Percentiles rank a stretch among this genome's conserved stretches.
phyloP scores from a whole-genome alignment of 2,113 vertebrate genomes.

The Sus scrofa region T2T-Sscrofa CM000814.6:134037501-134038000 shows the following conservation, averaged over 20 bases:
- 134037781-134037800: not conserved
- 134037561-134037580: constrained; percentile 84
- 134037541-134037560: constrained; percentile 87
- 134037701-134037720: not conserved
- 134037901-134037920: not conserved
- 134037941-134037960: not conserved
- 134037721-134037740: constrained; percentile 19
- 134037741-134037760: not conserved
- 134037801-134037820: not conserved
- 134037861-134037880: not conserved
- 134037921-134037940: not conserved
- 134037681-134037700: constrained; percentile 13
- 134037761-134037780: not conserved
- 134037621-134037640: constrained; percentile 82
- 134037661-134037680: constrained; percentile 82
- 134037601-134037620: constrained; percentile 84
- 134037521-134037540: constrained; percentile 90
- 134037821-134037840: not conserved
- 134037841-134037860: not conserved
- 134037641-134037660: constrained; percentile 80
- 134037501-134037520: constrained; percentile 85
- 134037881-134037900: not conserved
- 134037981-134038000: not conserved
- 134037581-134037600: constrained; percentile 86
- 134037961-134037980: not conserved